Evolutionary conservation across 1,140 invertebrate species (phyloP), one percentile per base, ranked within the genome.

Genomic region (Atta texana): DNA sequence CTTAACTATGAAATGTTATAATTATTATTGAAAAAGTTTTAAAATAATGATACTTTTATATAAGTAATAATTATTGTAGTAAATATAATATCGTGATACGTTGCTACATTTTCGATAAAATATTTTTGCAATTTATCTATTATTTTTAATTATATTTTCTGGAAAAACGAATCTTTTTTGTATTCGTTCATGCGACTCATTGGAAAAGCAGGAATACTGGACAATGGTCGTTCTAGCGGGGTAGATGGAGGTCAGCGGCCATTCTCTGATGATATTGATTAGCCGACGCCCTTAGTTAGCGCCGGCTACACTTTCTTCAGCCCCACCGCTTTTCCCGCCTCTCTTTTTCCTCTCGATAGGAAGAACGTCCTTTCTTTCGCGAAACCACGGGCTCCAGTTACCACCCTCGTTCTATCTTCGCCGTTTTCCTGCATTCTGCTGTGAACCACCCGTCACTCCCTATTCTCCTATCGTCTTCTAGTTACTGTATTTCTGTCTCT

Each of bases 261-360:
- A 93, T 94, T 94, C 91, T 89, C 91, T 92, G 93, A 94, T 93
- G 93, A 95, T 95, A 95, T 95, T 95, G 94, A 95, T 95, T 95
- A 94, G 94, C 93, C 94, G 93, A 95, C 94, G 94, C 94, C 94
- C 94, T 93, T 94, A 94, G 94, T 95, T 95, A 95, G 92, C 94
- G 92, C 94, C 92, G 87, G 85, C 91, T 91, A 92, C 92, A 92
- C 90, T 94, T 93, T 93, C 92, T 91, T 93, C 92, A 86, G 87
- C 90, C 84, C 55, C 69, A 74, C 68, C 76, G 72, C 69, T 68
- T 81, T 88, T 85, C 81, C 74, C 63, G 76, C 66, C 85, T 87
- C 71, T 87, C 64, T 66, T 78, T 72, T 76, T 88, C 75, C 74
- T 82, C 72, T 82, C 88, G 80, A 84, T 84, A 63, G 80, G 55